Percentiles rank a stretch among this genome's conserved stretches.
Conservation (phyloP, 2,113 vertebrate genomes). For the Carlito syrichta region DNA sequence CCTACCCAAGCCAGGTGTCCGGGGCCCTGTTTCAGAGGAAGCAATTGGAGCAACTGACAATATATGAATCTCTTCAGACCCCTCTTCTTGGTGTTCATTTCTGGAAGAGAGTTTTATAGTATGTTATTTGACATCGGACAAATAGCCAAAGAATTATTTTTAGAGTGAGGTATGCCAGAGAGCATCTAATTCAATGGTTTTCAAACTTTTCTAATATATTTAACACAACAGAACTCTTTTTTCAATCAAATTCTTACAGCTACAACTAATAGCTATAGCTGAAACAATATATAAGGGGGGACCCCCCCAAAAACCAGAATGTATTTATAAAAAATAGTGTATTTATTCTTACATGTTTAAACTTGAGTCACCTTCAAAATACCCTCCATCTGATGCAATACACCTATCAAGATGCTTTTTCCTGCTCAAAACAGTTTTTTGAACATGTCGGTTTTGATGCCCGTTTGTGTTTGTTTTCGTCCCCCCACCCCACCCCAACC, state of each 20-base stretch:
- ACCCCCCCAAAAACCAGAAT: too few species aligned
- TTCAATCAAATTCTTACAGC: background rate
- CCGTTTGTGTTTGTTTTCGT: too few species aligned
- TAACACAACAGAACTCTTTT: background rate
- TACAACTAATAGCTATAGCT: background rate
- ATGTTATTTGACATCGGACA: background rate
- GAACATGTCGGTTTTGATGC: too few species aligned
- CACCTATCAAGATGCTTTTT: too few species aligned
- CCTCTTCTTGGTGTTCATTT: slow-evolving; percentile 43
- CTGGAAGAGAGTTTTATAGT: slow-evolving; percentile 70
- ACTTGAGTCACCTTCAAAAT: too few species aligned
- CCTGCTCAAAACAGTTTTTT: too few species aligned
- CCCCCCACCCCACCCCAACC: too few species aligned
- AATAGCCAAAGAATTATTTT: background rate
- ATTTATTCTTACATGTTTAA: too few species aligned
- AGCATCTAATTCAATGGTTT: background rate
- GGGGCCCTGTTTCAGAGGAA: slow-evolving; percentile 47
- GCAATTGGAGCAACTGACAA: slow-evolving; percentile 28
- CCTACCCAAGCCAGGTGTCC: background rate
- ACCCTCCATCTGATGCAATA: too few species aligned
- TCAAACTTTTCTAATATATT: background rate
- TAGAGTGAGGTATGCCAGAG: background rate
- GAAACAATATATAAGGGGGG: too few species aligned
- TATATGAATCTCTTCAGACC: slow-evolving; percentile 22
- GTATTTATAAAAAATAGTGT: too few species aligned